Base-by-base conservation (phyloP, 2,797 vertebrate species). In the Dendrocincla tyrannina region DNA sequence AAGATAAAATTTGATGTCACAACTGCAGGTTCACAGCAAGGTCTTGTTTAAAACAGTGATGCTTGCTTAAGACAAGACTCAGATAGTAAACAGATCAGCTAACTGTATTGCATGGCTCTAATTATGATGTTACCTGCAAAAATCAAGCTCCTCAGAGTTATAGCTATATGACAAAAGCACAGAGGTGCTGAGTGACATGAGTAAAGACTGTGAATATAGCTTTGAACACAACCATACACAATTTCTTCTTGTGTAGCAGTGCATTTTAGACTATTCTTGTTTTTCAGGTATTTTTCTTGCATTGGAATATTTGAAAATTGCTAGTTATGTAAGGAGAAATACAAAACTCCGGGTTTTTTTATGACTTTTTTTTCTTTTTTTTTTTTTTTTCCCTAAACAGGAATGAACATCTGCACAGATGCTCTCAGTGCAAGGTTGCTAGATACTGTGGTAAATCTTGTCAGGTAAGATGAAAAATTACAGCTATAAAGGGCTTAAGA, bases 371-470 rank as follows among this genome's bases (percentile, higher is more conserved):
- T 64, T 49, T 33, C 11, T 2, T 2, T 37, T 74, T 76, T 64
- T 49, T 33, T 42, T 70, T 67, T 94, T 93, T 62, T 82, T 96
- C 16, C 1, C 25, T 69, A 6, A 85, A 91, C 93, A 99, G 99
- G 97, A 95, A 87, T n/a, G 97, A 98, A 90, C 97, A 96, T 72
- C 97, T 99, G 95, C 96, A 98, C 95, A 98, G 99, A 62, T 99
- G 99, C 93, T 99, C 99, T 91, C 98, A 98, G 60, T 99, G 99
- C 97, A 99, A 98, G 96, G 96, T 97, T 85, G 98, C 99, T 85
- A 98, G 98, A 82, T 99, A 99, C 97, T 99, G 99, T 95, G 98
- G 98, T 81, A 93, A 82, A 67, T 96, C 97, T 53, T 99, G 99
- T 95, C 99, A 99, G 99, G 99, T 99, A 98, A 98, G 78, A 80